Base-by-base conservation (phyloP, 2,113 vertebrate genomes). In the Oncorhynchus masou region DNA sequence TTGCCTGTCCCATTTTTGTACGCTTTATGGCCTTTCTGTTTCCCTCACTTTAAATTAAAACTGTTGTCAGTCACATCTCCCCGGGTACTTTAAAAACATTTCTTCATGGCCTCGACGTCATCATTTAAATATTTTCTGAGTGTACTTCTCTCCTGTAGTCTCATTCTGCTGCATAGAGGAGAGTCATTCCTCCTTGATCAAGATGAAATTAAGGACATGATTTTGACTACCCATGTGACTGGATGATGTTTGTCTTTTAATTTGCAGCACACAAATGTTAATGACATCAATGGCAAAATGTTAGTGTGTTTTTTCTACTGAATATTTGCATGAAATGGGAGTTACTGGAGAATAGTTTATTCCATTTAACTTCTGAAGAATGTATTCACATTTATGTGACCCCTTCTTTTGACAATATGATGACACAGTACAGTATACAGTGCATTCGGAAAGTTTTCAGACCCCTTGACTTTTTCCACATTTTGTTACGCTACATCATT, bases 81-180 rank as follows among this genome's bases (percentile, higher is more conserved):
- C 39, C 66, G 24, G 78, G 72, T 81, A 75, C 84, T 76, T 83
- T 81, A 70, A 77, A 34, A 76, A 84, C 70, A 82, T 78, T 84
- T 86, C 81, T 90, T 88, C 76, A 87, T 71, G 45, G 70, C 85
- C 85, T 82, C 75, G 73, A 89, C 88, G 83, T 85, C 77, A 71
- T 89, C 74, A 68, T 64, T 54, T 54, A 16, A 54, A 54, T 16
- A 16, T 70, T 82, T 69, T 76, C 74, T 71, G 49, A 16, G 12
- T 69, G 73, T 72, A 34, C n/a, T 74, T 75, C 79, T 68, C 64
- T 22, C 51, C 51, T 24, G 59, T 62, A 16, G 20, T 22, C 5
- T 62, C 2, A 9, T 57, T n/a, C 59, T 54, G 15, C 51, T 13
- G 59, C n/a, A 62, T 3, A 54, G 51, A 54, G 51, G 16, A 54